Base-by-base conservation (phyloP, 2,888 invertebrate species). In the Latrodectus elegans region DNA sequence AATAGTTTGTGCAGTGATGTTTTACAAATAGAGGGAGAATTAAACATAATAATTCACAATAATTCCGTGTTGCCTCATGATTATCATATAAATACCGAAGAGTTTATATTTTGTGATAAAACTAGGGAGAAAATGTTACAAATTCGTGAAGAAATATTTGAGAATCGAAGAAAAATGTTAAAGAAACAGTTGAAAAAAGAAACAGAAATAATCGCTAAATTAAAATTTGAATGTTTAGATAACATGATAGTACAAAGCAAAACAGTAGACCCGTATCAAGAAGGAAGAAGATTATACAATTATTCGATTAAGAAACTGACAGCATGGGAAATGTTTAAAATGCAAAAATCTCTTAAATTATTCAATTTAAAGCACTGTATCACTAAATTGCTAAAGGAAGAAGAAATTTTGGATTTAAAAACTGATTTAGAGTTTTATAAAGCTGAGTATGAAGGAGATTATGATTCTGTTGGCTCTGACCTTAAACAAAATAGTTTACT, bases 31-130 rank as follows among this genome's bases (percentile, higher is more conserved):
- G 67, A 17, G 17, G 9, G 49, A 26, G 17, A n/a, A 17, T 60
- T 14, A 49, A 8, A 17, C 8, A 49, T 2, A 38, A 60, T 86
- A 26, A 26, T 72, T 1, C 22, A 67, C 2, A 64, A 81, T 72
- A 86, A 81, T 76, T 55, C 38, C 9, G 67, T 22, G 0, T 14
- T 76, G 22, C 76, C 81, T 10, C 14, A 8, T 3, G 55, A 76
- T 12, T 60, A 76, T 65, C 86, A 81, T 17, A 65, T 76, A 3
- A 72, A 65, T 49, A 72, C 9, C n/a, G 81, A 86, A 71, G 86
- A 86, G 15, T 86, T 86, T 22, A 26, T 86, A 14, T 49, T 81
- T 8, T 72, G 76, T 49, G 81, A 86, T 26, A 55, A 65, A 55
- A 26, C 67, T 14, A 71, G 22, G 55, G 72, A 72, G 8, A 11